These are phyloP conservation scores for Heliconius hewitsoni DNA, from an alignment of 1,140 invertebrate species.

Conservation along the genomic window DNA sequence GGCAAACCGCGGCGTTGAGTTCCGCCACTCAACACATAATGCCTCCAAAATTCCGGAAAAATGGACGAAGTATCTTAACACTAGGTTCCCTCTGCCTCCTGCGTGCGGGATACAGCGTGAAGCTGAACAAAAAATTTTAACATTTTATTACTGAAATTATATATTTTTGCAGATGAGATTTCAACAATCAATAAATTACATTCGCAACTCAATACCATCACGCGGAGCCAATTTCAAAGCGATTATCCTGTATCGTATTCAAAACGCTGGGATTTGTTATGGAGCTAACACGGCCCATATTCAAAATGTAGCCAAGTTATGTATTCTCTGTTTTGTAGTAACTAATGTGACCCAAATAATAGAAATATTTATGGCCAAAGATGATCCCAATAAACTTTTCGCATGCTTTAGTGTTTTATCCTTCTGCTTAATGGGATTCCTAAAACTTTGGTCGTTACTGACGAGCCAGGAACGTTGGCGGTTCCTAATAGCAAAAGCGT, in stretches of 20 bases:
- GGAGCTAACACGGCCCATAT: slow-evolving; percentile 14
- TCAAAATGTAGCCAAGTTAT: slow-evolving; percentile 44
- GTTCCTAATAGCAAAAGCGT: slow-evolving; percentile 43
- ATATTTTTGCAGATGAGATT: background rate
- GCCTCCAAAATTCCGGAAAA: no score
- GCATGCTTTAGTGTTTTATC: slow-evolving; percentile 58
- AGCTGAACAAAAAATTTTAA: no score
- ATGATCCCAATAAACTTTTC: slow-evolving; percentile 53
- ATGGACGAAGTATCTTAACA: no score
- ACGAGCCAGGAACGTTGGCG: slow-evolving; percentile 45
- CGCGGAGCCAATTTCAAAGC: background rate
- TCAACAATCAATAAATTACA: background rate
- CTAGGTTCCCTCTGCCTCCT: no score
- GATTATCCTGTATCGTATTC: slow-evolving; percentile 27
- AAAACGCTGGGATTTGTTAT: slow-evolving; percentile 37
- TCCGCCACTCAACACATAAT: no score
- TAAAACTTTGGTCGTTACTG: slow-evolving; percentile 53
- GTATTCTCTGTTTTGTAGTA: slow-evolving; percentile 48
- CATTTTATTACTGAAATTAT: no score
- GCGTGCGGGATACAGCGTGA: no score
- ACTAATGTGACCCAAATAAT: slow-evolving; percentile 50
- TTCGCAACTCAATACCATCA: background rate
- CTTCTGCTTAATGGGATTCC: slow-evolving; percentile 59
- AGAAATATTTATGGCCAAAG: slow-evolving; percentile 43
- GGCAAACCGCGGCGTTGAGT: no score